These are phyloP conservation scores for Leucosticte australis DNA, from an alignment of 2,113 vertebrate genomes.

Conservation along the genomic window DNA sequence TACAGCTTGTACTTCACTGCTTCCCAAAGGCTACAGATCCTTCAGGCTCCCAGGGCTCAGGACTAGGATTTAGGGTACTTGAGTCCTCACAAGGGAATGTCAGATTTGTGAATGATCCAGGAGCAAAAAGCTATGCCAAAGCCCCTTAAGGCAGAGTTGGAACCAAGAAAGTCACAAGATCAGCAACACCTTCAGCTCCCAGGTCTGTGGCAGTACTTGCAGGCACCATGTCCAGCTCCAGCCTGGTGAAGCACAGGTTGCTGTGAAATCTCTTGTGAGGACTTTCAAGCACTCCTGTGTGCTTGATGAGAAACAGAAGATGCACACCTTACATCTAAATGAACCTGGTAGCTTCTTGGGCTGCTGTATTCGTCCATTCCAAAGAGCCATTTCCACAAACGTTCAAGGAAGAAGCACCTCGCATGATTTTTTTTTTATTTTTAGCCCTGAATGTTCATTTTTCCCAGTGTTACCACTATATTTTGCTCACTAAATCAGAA, in stretches of 20 bases:
- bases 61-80: not conserved
- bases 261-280: not conserved
- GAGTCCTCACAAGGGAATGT: not conserved
- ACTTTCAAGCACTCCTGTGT: not conserved
- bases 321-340: not conserved
- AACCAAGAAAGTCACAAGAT: not conserved
- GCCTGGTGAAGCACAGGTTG: not conserved
- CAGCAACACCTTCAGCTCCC: not conserved
- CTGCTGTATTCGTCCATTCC: not conserved
- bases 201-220: not conserved
- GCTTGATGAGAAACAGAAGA: not conserved
- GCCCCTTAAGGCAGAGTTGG: not conserved
- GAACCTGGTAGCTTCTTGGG: not conserved
- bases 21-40: not conserved
- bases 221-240: not conserved
- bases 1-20: not conserved
- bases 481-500: not conserved
- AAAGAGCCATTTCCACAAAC: not conserved
- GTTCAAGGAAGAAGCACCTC: not conserved
- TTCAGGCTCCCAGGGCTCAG: not conserved
- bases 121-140: not conserved
- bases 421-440: rapidly evolving
- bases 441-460: not conserved
- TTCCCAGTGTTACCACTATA: not conserved
- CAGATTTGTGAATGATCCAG: not conserved